These are phyloP conservation scores for Diploptera punctata DNA, from an alignment of 2,888 invertebrate genomes.

Conservation along the genomic window DNA sequence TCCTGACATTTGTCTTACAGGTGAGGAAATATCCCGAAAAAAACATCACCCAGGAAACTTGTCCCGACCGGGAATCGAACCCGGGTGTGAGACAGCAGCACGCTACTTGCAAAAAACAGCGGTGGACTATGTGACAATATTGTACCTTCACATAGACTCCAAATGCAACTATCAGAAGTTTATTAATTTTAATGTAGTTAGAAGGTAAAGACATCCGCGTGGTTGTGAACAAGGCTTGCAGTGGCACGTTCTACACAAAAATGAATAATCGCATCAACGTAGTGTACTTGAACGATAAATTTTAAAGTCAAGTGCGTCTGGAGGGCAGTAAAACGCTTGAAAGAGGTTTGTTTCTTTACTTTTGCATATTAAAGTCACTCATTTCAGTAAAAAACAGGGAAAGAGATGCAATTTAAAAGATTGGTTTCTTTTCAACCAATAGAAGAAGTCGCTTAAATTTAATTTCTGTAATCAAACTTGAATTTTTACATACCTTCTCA, in stretches of 20 bases:
- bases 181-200: too few relatives aligned
- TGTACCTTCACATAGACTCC: too few relatives aligned
- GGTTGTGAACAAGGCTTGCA: not conserved
- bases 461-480: not conserved
- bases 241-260: not conserved
- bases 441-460: constrained; percentile 9
- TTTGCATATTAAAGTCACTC: not conserved
- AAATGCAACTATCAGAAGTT: too few relatives aligned
- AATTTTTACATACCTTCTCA: not conserved
- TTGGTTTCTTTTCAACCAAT: constrained; percentile 28
- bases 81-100: too few relatives aligned
- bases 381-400: too few relatives aligned
- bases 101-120: too few relatives aligned
- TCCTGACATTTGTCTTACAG: too few relatives aligned
- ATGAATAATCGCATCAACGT: constrained; percentile 22
- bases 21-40: too few relatives aligned
- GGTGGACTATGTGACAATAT: too few relatives aligned
- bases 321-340: constrained; percentile 20
- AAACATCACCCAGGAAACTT: too few relatives aligned
- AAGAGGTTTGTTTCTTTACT: constrained; percentile 26
- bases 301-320: constrained; percentile 23
- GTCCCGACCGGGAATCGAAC: too few relatives aligned
- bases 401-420: constrained; percentile 28
- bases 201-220: too few relatives aligned
- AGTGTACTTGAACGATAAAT: constrained; percentile 19